Evolutionary conservation across 2,113 vertebrate species (phyloP).

Genomic region (Glaucidium brasilianum): DNA sequence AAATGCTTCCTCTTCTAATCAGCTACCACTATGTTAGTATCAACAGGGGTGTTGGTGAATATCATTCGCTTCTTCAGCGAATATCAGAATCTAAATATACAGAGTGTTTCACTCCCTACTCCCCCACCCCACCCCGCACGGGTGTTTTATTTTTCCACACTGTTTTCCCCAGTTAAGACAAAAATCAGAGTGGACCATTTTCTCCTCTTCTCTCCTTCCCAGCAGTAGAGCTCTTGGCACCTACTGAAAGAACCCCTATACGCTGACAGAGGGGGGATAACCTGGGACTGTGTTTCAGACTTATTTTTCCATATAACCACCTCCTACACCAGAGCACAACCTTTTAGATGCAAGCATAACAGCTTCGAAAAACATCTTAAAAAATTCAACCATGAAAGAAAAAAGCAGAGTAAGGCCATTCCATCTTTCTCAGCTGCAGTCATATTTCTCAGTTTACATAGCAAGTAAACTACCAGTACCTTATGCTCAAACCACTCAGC

Average conservation of each 20-base stretch:
- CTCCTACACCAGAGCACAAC: background rate
- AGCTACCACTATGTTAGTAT: slow-evolving; percentile 36
- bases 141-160: background rate
- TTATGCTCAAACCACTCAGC: background rate
- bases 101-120: background rate
- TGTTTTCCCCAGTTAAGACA: background rate
- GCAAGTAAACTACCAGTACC: background rate
- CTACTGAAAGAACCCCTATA: background rate
- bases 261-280: background rate
- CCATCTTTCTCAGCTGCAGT: background rate
- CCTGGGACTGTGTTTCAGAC: background rate
- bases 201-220: background rate
- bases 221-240: background rate
- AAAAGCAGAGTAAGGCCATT: background rate
- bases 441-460: background rate
- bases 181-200: background rate
- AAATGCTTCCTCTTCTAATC: slow-evolving; percentile 58
- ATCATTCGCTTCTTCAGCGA: background rate
- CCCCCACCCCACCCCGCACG: rapidly evolving
- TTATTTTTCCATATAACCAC: background rate
- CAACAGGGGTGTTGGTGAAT: background rate
- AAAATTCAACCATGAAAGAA: background rate
- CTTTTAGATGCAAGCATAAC: background rate
- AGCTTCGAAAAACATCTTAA: background rate
- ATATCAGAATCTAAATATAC: background rate